Evolutionary conservation across 2,113 vertebrate genomes (phyloP).

Genomic region (Coturnix japonica): DNA sequence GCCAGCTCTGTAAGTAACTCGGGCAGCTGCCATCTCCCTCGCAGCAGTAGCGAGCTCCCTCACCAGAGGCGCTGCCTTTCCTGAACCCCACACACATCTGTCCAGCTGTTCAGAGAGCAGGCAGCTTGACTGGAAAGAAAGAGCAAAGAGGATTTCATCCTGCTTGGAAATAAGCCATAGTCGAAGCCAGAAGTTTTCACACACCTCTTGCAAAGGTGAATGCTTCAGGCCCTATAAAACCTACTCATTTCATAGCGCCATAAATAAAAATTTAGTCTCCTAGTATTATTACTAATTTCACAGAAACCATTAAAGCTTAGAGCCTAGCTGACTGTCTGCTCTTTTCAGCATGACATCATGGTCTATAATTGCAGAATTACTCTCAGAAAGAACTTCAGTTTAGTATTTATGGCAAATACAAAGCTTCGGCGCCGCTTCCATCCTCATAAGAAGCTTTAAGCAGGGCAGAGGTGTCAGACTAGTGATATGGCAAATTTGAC

Average conservation of each 20-base stretch:
- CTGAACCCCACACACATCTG: background rate
- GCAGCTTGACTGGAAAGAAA: background rate
- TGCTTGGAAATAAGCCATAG: background rate
- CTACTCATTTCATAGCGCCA: background rate
- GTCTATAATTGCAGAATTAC: conserved; percentile 46
- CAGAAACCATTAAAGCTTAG: conserved; percentile 29
- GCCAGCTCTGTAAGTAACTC: conserved; percentile 4
- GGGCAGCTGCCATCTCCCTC: background rate
- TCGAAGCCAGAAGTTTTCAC: background rate
- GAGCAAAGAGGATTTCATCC: background rate
- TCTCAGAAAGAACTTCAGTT: conserved; percentile 21
- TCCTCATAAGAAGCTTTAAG: conserved; percentile 14
- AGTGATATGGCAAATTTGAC: conserved; percentile 37
- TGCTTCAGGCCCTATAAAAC: conserved; percentile 2
- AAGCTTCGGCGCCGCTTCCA: background rate
- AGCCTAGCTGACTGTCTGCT: conserved; percentile 32
- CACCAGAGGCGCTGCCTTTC: background rate
- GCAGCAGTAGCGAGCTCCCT: background rate
- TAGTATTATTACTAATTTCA: conserved; percentile 38
- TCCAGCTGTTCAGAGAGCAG: background rate
- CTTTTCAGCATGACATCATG: conserved; percentile 45
- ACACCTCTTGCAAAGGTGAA: background rate
- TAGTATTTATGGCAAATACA: conserved; percentile 35
- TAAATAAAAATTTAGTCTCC: conserved; percentile 46
- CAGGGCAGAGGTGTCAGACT: background rate